These are phyloP conservation scores for Catharus fuscescens DNA, from an alignment of 2,113 vertebrate genomes.

Conservation along the genomic window DNA sequence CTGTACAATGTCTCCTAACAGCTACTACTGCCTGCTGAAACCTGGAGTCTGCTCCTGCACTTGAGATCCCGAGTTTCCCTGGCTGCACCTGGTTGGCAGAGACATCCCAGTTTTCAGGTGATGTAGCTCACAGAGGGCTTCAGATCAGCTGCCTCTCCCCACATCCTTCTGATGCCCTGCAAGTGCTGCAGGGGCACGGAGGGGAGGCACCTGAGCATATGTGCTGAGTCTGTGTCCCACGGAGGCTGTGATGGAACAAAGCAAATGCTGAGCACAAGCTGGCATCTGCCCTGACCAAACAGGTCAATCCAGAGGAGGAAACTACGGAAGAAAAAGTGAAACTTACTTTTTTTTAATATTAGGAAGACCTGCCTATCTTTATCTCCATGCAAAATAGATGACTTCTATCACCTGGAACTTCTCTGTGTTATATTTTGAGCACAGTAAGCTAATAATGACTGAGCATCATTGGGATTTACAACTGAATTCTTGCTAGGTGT, in stretches of 20 bases:
- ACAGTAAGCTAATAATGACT: background rate
- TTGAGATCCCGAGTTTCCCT: accelerated
- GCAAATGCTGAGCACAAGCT: accelerated
- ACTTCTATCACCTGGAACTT: background rate
- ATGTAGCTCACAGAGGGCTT: background rate
- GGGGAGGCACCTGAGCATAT: background rate
- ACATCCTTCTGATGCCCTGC: background rate
- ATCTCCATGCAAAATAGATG: background rate
- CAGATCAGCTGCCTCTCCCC: background rate
- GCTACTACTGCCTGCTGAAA: accelerated
- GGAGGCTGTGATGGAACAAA: background rate
- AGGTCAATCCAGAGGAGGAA: background rate
- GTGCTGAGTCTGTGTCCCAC: background rate
- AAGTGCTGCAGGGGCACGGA: accelerated
- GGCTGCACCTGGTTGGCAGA: background rate
- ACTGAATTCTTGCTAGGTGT: background rate
- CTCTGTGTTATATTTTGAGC: background rate
- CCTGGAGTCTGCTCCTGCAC: background rate
- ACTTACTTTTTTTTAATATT: background rate
- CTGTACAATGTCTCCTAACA: accelerated
- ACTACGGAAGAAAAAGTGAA: background rate
- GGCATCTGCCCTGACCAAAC: background rate
- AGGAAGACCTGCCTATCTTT: background rate
- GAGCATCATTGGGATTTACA: background rate
- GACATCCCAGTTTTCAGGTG: background rate